A percentile compares a stretch with the other conserved stretches of the same genome.
Evolutionary conservation across 2,888 invertebrate species (phyloP).

Genomic region (Chromoteleia sp.): DNA sequence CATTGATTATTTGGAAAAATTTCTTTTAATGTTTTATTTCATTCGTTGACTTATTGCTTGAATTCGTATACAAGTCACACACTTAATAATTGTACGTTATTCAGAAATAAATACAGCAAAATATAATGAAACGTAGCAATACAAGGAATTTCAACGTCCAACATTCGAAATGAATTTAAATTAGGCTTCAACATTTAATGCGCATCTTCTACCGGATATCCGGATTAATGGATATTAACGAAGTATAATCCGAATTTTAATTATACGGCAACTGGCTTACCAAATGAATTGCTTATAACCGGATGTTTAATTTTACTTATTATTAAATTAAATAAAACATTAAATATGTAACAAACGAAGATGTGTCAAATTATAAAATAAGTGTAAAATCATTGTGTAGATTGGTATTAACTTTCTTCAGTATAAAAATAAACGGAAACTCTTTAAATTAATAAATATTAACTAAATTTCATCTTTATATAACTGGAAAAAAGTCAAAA

Average conservation of each 20-base stretch:
- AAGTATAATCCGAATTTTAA: conserved; percentile 37
- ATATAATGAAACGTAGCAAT: conserved; percentile 2
- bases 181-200: conserved; percentile 20
- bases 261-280: conserved; percentile 1
- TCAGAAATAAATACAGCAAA: conserved; percentile 4
- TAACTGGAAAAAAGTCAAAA: conserved; percentile 14
- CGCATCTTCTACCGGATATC: conserved; percentile 43
- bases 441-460: too few species aligned
- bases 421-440: too few species aligned
- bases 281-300: neutral
- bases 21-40: neutral
- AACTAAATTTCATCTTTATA: neutral
- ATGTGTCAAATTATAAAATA: neutral
- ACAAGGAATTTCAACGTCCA: neutral
- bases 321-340: too few species aligned
- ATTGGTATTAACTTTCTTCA: too few species aligned
- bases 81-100: conserved; percentile 9
- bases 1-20: neutral
- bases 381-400: too few species aligned
- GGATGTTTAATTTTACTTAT: conserved; percentile 4
- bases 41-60: neutral
- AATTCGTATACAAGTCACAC: neutral
- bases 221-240: conserved; percentile 40
- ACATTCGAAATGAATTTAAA: conserved; percentile 33
- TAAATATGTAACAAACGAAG: neutral